Base-by-base conservation (phyloP, 2,888 invertebrate genomes). In the Coremacera marginata region DNA sequence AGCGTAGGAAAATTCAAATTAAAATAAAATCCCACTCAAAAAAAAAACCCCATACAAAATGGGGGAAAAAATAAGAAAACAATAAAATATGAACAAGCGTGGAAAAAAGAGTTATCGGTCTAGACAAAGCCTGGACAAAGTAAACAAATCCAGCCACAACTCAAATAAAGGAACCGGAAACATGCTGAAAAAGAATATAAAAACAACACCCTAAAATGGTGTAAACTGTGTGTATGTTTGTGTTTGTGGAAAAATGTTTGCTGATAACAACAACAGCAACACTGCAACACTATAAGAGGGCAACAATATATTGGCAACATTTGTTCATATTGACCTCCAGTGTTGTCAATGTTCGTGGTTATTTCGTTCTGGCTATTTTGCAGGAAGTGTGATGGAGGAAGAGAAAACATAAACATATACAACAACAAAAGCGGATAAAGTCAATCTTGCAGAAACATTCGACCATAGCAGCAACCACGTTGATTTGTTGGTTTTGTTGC, bases 21-120 rank as follows among this genome's bases (percentile, higher is more conserved):
- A 57, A 71, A 37, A 37, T 0, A 60, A 25, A 25, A n/a, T n/a
- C n/a, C n/a, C n/a, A n/a, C n/a, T n/a, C n/a, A n/a, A 60, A 8
- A 31, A 31, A 34, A 31, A 31, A 34, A 27, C 34, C 14, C 25
- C 11, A 62, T 7, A 7, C 62, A 62, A 44, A 44, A 44, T 44
- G 11, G 11, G 44, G 19, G 19, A 55, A 55, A 62, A 44, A 44
- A 44, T 44, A 44, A 44, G 44, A 55, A 55, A 55, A 55, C n/a
- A 63, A 63, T 63, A 19, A 14, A 25, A n/a, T 51, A 8, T 31
- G 22, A 52, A 31, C 27, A 60, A 27, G 68, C 57, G 37, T 37
- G 49, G 34, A 19, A 67, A 37, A 70, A 77, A 79, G 77, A 77
- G 75, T 79, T 79, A 79, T 77, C 63, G 77, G 79, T 79, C 79